phyloP scores from a whole-genome alignment of 2,888 invertebrate genomes.

The Euzetes globulus region DNA sequence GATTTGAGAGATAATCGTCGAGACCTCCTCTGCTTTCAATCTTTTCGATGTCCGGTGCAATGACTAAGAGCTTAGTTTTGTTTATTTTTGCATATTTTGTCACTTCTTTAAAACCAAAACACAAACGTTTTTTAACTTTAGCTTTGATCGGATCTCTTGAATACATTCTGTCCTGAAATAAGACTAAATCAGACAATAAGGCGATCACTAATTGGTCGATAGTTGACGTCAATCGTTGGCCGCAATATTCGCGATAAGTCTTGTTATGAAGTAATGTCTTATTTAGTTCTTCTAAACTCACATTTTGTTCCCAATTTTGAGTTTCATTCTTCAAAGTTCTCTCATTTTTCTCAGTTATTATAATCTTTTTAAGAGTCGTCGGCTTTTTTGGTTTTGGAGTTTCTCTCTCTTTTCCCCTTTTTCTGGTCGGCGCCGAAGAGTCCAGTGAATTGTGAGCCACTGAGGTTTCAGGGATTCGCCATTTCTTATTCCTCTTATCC shows the following conservation, averaged over 20 bases:
- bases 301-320: background rate
- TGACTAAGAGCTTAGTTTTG: conserved; percentile 56
- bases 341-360: conserved; percentile 36
- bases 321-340: background rate
- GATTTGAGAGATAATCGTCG: conserved; percentile 53
- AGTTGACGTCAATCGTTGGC: conserved; percentile 55
- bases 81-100: conserved; percentile 55
- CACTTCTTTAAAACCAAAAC: conserved; percentile 59
- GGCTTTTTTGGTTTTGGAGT: conserved; percentile 49
- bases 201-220: conserved; percentile 52
- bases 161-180: conserved; percentile 58
- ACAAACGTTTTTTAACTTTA: conserved; percentile 52
- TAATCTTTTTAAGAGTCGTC: conserved; percentile 50
- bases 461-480: background rate
- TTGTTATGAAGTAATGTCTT: background rate
- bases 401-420: conserved; percentile 52
- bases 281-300: conserved; percentile 34
- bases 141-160: conserved; percentile 56
- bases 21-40: conserved; percentile 49
- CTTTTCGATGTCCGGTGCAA: conserved; percentile 59
- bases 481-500: background rate
- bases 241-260: conserved; percentile 52
- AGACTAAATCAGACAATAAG: conserved; percentile 54
- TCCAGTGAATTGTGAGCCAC: conserved; percentile 43
- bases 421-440: conserved; percentile 47